These are phyloP conservation scores for Acrossocheilus wenchowensis DNA, from an alignment of 2,797 vertebrate genomes.

Conservation along the genomic window DNA sequence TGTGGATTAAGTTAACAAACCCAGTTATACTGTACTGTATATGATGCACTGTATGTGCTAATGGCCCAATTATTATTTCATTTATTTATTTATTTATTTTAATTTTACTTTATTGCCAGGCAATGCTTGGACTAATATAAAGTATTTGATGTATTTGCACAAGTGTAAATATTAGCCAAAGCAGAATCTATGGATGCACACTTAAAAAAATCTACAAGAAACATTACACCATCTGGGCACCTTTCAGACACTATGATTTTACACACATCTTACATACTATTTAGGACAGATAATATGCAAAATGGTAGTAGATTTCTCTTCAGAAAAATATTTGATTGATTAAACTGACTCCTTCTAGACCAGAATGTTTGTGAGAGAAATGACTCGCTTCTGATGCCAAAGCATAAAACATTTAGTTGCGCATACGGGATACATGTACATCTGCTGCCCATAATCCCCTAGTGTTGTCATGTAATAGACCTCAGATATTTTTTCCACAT, in stretches of 20 bases:
- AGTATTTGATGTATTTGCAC: neutral
- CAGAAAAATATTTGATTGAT: neutral
- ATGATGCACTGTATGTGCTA: neutral
- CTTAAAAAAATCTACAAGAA: neutral
- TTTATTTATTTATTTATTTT: neutral
- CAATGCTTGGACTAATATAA: neutral
- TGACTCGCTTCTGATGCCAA: neutral
- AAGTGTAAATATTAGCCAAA: neutral
- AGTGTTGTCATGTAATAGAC: neutral
- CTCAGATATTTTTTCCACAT: conserved; percentile 20
- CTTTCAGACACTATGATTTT: neutral
- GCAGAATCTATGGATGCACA: neutral
- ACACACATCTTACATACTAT: neutral
- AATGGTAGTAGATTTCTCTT: neutral
- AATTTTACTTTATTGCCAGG: neutral
- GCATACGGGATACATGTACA: conserved; percentile 4
- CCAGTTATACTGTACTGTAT: neutral
- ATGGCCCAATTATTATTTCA: neutral
- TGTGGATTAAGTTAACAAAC: neutral
- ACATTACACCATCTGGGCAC: neutral
- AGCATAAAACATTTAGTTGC: conserved; percentile 11
- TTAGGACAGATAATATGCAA: neutral
- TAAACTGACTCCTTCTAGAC: neutral
- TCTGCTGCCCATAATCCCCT: conserved; percentile 9
- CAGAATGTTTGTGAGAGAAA: neutral